A percentile compares a stretch with the other conserved stretches of the same genome.
phyloP scores from a whole-genome alignment of 2,888 invertebrate genomes.

The Euplexia lucipara region DNA sequence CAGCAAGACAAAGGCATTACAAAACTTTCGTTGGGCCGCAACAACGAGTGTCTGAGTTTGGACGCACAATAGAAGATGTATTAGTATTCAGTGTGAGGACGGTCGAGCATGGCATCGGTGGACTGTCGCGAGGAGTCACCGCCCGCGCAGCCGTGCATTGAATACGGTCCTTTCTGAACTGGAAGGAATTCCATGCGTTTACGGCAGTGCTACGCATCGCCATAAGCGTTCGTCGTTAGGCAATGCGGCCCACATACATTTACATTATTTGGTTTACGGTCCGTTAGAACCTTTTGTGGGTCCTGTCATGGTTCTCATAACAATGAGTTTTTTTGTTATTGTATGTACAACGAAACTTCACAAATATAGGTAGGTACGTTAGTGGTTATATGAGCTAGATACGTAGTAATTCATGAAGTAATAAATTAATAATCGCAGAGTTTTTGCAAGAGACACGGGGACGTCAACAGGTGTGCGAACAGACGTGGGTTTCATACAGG shows the following conservation, averaged over 20 bases:
- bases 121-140: constrained; percentile 87
- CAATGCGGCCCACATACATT: constrained; percentile 83
- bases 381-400: constrained; percentile 18
- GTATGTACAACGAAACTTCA: constrained; percentile 5
- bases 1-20: constrained; percentile 85
- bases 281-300: constrained; percentile 82
- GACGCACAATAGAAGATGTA: constrained; percentile 78
- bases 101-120: constrained; percentile 81
- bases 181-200: constrained; percentile 80
- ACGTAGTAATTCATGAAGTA: constrained; percentile 11
- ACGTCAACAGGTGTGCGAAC: constrained; percentile 75
- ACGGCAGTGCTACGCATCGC: constrained; percentile 77
- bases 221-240: constrained; percentile 82
- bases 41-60: constrained; percentile 75
- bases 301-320: constrained; percentile 67
- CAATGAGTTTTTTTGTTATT: constrained; percentile 52
- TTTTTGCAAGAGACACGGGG: constrained; percentile 20
- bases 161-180: constrained; percentile 80
- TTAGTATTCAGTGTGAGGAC: constrained; percentile 86
- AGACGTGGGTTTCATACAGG: constrained; percentile 70
- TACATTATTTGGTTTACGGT: constrained; percentile 81
- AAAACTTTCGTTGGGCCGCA: constrained; percentile 84
- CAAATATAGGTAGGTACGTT: constrained; percentile 16
- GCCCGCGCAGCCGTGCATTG: constrained; percentile 84
- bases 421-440: neutral